Percentiles rank a stretch among this genome's conserved stretches.
phyloP scores from a whole-genome alignment of 2,888 invertebrate genomes.

The Rugalucina vietnamica region DNA sequence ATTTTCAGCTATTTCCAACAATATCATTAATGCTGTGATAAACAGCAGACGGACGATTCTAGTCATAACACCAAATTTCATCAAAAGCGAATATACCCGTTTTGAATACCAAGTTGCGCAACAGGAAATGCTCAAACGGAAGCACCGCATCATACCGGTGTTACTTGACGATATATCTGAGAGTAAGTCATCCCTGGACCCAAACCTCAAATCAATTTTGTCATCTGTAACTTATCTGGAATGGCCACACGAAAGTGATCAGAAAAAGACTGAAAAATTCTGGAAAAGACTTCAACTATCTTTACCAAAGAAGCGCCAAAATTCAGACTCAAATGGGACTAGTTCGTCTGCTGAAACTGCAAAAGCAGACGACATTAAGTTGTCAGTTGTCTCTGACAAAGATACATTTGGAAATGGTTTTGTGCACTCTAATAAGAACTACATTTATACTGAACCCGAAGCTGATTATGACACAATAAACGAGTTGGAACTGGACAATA shows the following conservation, averaged over 20 bases:
- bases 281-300: slow-evolving; percentile 70
- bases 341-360: background rate
- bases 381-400: background rate
- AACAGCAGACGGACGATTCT: slow-evolving; percentile 72
- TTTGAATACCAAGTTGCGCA: slow-evolving; percentile 76
- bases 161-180: slow-evolving; percentile 66
- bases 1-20: slow-evolving; percentile 73
- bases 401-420: background rate
- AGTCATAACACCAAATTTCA: slow-evolving; percentile 67
- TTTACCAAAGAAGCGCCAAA: slow-evolving; percentile 64
- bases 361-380: background rate
- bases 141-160: slow-evolving; percentile 73
- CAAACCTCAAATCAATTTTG: slow-evolving; percentile 67
- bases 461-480: slow-evolving; percentile 7
- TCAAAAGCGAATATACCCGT: slow-evolving; percentile 70
- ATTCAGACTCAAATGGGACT: background rate
- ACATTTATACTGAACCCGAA: background rate
- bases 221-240: slow-evolving; percentile 68
- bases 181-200: slow-evolving; percentile 58
- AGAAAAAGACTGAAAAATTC: slow-evolving; percentile 65
- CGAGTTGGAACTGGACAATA: background rate
- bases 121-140: slow-evolving; percentile 73
- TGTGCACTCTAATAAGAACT: background rate
- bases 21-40: slow-evolving; percentile 71
- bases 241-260: slow-evolving; percentile 62